phyloP scores from a whole-genome alignment of 2,113 vertebrate genomes.

The Euleptes europaea region DNA sequence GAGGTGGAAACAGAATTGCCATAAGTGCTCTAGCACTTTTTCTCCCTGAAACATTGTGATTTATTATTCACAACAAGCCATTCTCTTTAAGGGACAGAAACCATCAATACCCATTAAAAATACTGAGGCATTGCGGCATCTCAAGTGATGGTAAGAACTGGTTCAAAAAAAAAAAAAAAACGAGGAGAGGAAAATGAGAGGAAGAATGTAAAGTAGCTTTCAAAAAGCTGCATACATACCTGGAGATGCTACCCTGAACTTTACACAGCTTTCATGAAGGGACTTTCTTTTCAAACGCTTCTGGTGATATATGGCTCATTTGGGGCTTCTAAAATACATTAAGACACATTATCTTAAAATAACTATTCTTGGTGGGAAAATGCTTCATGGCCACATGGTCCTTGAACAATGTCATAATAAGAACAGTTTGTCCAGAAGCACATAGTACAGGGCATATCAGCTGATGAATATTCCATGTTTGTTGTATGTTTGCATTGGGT shows the following conservation, averaged over 20 bases:
- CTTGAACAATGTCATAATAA: slow-evolving; percentile 19
- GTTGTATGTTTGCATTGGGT: no score
- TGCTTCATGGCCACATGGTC: not conserved
- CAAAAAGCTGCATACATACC: slow-evolving; percentile 21
- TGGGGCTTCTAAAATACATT: slow-evolving; percentile 42
- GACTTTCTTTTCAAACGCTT: slow-evolving; percentile 16
- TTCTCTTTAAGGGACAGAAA: slow-evolving; percentile 44
- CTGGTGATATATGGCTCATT: not conserved
- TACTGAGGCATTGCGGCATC: slow-evolving; percentile 11
- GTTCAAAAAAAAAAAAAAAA: slow-evolving; percentile 34
- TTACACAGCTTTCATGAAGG: not conserved
- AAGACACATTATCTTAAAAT: slow-evolving; percentile 40
- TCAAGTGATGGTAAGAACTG: slow-evolving; percentile 27
- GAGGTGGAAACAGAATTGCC: slow-evolving; percentile 32
- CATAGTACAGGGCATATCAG: slow-evolving; percentile 41
- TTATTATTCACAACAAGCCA: slow-evolving; percentile 44
- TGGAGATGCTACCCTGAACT: not conserved
- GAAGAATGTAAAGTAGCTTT: slow-evolving; percentile 17
- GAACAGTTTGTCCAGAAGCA: slow-evolving; percentile 13
- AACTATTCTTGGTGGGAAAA: slow-evolving; percentile 44
- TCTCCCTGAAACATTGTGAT: slow-evolving; percentile 14
- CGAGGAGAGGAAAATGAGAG: not conserved
- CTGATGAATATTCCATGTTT: not conserved
- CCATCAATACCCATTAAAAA: slow-evolving; percentile 52
- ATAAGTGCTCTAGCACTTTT: not conserved